Evolutionary conservation across 2,797 vertebrate species (phyloP).

Genomic region (Anabacerthia variegaticeps): DNA sequence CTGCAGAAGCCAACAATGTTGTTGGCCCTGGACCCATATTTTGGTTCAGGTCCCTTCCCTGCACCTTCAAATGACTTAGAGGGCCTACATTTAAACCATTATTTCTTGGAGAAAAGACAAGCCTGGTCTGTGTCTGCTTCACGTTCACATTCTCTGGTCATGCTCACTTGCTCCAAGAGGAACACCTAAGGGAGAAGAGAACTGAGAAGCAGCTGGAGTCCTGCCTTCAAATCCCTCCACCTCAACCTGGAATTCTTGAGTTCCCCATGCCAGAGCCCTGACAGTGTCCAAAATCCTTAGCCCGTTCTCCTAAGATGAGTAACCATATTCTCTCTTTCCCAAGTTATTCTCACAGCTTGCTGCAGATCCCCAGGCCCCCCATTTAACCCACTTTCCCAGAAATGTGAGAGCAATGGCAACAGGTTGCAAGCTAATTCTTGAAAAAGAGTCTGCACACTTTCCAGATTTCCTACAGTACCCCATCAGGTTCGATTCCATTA

Average conservation of each 20-base stretch:
- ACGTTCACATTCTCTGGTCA: not conserved
- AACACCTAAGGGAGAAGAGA: not conserved
- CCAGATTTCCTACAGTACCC: not conserved
- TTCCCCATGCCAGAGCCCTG: not conserved
- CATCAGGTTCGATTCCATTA: not conserved
- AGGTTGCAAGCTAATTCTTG: not conserved
- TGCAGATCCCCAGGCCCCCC: not conserved
- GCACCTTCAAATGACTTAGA: not conserved
- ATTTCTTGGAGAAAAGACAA: not conserved
- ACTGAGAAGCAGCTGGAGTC: not conserved
- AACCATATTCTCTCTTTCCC: not conserved
- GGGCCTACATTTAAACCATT: not conserved
- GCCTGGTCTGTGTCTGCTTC: not conserved
- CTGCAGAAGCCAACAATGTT: not conserved
- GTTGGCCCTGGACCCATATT: fast-evolving
- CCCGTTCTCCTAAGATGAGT: not conserved
- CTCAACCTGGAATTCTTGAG: not conserved
- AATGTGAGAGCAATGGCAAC: not conserved
- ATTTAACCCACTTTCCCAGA: not conserved
- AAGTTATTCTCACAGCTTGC: not conserved
- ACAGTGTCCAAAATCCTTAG: not conserved
- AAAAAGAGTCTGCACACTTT: not conserved
- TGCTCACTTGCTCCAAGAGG: not conserved
- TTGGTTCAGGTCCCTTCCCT: no score
- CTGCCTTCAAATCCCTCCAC: not conserved